phyloP scores from a whole-genome alignment of 2,113 vertebrate genomes.

The Sapayoa aenigma region DNA sequence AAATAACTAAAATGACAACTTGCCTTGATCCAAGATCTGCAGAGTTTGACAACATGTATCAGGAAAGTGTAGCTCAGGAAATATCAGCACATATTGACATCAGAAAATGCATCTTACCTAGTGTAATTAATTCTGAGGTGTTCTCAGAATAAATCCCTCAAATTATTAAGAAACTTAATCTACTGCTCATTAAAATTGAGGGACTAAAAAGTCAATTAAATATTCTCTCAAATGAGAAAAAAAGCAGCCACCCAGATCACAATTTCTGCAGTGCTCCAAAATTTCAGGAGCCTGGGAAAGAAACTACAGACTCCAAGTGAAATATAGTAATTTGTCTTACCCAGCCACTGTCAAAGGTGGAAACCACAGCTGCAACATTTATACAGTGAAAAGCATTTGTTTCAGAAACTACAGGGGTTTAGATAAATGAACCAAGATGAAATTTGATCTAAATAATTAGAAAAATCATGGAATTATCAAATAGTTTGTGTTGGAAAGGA shows the following conservation, averaged over 20 bases:
- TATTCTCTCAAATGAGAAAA: background rate
- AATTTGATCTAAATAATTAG: background rate
- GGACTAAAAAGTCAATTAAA: background rate
- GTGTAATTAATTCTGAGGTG: background rate
- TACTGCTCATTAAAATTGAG: background rate
- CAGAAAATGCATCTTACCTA: background rate
- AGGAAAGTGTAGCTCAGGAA: background rate
- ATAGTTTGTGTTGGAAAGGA: background rate
- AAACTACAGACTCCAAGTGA: background rate
- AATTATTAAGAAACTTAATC: background rate
- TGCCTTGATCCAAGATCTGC: background rate
- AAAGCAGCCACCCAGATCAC: background rate
- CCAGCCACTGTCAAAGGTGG: background rate
- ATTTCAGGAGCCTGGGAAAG: background rate
- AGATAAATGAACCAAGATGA: background rate
- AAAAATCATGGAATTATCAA: background rate
- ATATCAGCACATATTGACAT: background rate
- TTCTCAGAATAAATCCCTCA: background rate
- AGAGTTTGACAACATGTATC: background rate
- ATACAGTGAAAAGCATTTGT: background rate
- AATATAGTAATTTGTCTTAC: background rate
- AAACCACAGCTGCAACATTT: background rate
- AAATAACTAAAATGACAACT: background rate
- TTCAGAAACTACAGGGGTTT: background rate
- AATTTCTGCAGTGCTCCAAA: background rate